These are phyloP conservation scores for Arge pagana DNA, from an alignment of 2,888 invertebrate genomes.

Conservation along the genomic window DNA sequence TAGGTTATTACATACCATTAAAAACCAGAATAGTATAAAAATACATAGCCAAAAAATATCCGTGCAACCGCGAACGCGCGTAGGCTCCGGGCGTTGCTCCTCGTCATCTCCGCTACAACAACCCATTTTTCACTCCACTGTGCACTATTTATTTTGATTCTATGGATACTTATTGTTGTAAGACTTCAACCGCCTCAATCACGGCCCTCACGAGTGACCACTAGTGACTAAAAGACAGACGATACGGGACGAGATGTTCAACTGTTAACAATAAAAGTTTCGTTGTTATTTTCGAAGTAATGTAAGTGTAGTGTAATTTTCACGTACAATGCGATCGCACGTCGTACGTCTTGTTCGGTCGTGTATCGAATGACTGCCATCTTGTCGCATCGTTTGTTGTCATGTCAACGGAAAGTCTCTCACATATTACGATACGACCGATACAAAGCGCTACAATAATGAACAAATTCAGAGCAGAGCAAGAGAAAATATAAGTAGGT, in stretches of 20 bases:
- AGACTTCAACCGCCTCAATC: no score
- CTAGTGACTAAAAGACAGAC: no score
- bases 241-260: no score
- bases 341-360: background rate
- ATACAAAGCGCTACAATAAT: no score
- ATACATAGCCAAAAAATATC: constrained; percentile 81
- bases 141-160: background rate
- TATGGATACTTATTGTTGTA: background rate
- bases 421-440: no score
- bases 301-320: background rate
- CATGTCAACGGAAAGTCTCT: constrained; percentile 4
- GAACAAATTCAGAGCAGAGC: no score
- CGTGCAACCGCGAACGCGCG: constrained; percentile 74
- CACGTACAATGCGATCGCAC: no score
- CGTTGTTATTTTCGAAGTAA: background rate
- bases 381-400: constrained; percentile 13
- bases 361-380: background rate
- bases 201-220: no score
- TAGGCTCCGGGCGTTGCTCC: constrained; percentile 56
- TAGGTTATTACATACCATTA: constrained; percentile 70
- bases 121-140: constrained; percentile 37
- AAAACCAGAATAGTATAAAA: constrained; percentile 80
- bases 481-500: no score
- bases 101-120: constrained; percentile 51
- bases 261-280: background rate